Evolutionary conservation across 2,797 vertebrate species (phyloP).

Genomic region (Cheirogaleus major): DNA sequence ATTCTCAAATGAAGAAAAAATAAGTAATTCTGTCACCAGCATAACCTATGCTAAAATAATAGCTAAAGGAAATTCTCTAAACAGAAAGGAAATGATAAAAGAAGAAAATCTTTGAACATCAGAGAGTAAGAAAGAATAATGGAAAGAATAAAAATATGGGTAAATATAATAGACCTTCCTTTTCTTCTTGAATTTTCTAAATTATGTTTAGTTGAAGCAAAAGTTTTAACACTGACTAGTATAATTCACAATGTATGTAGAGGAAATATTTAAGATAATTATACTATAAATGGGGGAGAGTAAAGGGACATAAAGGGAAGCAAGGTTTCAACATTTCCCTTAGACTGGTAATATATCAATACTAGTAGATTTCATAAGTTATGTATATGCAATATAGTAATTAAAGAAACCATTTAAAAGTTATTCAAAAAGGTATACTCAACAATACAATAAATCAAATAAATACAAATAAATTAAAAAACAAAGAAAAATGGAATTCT

Average conservation of each 20-base stretch:
- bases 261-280: conserved; percentile 35
- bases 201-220: conserved; percentile 1
- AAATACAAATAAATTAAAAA: neutral
- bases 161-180: neutral
- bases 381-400: neutral
- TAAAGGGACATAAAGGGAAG: neutral
- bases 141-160: neutral
- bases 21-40: neutral
- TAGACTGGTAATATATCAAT: neutral
- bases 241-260: neutral
- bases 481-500: conserved; percentile 7
- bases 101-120: neutral
- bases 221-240: neutral
- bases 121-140: neutral
- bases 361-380: neutral
- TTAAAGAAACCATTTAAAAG: neutral
- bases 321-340: neutral
- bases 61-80: neutral
- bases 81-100: neutral
- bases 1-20: neutral
- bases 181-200: conserved; percentile 27
- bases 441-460: neutral
- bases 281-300: neutral
- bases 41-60: neutral
- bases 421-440: neutral